A percentile compares a stretch with the other conserved stretches of the same genome.
These are phyloP conservation scores for Microhierax caerulescens DNA, from an alignment of 2,797 vertebrate species.

Conservation along the genomic window DNA sequence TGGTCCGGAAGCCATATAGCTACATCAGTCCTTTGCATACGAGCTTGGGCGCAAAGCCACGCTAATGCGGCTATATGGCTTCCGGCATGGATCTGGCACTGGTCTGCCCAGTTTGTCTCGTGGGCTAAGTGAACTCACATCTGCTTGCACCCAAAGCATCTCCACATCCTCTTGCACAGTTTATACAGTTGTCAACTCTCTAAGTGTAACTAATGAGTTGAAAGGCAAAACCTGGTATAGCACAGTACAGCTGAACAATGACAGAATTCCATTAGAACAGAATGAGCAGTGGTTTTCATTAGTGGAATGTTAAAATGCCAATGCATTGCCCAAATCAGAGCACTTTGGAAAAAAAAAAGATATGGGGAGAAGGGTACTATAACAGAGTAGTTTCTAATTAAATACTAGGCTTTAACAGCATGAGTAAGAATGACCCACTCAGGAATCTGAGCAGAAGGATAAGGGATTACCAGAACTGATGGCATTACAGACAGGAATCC, in stretches of 20 bases:
- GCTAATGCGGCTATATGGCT: neutral
- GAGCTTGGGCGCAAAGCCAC: neutral
- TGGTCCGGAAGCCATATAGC: neutral
- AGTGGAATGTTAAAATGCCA: neutral
- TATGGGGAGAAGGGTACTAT: neutral
- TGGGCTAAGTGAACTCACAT: neutral
- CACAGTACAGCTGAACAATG: neutral
- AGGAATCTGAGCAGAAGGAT: constrained; percentile 46
- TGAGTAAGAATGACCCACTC: constrained; percentile 10
- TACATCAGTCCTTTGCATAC: neutral
- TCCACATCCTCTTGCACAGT: neutral
- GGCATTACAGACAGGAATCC: constrained; percentile 44
- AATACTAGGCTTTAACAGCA: constrained; percentile 5
- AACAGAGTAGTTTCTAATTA: constrained; percentile 2
- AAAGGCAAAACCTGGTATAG: neutral
- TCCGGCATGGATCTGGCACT: neutral
- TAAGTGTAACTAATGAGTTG: neutral
- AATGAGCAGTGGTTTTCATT: neutral
- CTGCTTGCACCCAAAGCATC: neutral
- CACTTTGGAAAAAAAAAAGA: neutral
- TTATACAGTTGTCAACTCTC: neutral
- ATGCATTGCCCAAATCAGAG: neutral
- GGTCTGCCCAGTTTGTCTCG: neutral
- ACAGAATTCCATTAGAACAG: neutral
- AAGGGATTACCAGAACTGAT: constrained; percentile 48